A percentile compares a stretch with the other conserved stretches of the same genome.
Conservation (phyloP, 1,140 invertebrate genomes). For the Lordiphosa stackelbergi region DNA sequence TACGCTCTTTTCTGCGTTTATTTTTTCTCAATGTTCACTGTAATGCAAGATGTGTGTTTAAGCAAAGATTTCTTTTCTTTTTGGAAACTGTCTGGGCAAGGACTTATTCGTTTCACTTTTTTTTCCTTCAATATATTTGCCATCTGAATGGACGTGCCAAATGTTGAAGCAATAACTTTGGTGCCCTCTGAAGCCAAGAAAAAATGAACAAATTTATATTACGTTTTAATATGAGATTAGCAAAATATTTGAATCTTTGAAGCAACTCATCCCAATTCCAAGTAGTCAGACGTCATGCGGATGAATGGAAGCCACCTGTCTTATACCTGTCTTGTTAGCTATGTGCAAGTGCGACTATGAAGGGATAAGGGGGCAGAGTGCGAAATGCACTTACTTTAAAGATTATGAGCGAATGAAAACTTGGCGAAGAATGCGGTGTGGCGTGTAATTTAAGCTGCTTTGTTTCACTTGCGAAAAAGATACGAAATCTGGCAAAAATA, state of each 20-base stretch:
- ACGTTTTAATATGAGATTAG: constrained; percentile 46
- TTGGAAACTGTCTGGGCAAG: constrained; percentile 26
- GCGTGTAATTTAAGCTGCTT: too few relatives aligned
- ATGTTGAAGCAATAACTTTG: constrained; percentile 61
- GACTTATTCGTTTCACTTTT: constrained; percentile 17
- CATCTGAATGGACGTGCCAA: constrained; percentile 60
- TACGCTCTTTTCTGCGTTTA: background rate
- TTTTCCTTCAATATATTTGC: constrained; percentile 52
- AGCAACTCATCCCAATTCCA: background rate
- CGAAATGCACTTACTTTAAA: constrained; percentile 27
- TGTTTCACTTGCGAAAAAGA: too few relatives aligned
- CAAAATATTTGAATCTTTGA: constrained; percentile 44
- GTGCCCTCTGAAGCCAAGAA: constrained; percentile 41
- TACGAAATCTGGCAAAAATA: too few relatives aligned
- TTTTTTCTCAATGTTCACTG: constrained; percentile 8
- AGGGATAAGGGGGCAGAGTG: background rate
- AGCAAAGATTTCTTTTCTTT: constrained; percentile 35
- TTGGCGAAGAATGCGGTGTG: too few relatives aligned
- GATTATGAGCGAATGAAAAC: constrained; percentile 39
- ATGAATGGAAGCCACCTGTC: constrained; percentile 5
- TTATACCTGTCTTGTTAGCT: constrained; percentile 24
- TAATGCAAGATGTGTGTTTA: constrained; percentile 51
- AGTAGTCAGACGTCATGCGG: constrained; percentile 29
- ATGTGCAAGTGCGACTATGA: constrained; percentile 33
- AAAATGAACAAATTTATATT: constrained; percentile 45